Conservation (phyloP, 2,113 vertebrate species). For the Sterrhoptilus dennistouni region DNA sequence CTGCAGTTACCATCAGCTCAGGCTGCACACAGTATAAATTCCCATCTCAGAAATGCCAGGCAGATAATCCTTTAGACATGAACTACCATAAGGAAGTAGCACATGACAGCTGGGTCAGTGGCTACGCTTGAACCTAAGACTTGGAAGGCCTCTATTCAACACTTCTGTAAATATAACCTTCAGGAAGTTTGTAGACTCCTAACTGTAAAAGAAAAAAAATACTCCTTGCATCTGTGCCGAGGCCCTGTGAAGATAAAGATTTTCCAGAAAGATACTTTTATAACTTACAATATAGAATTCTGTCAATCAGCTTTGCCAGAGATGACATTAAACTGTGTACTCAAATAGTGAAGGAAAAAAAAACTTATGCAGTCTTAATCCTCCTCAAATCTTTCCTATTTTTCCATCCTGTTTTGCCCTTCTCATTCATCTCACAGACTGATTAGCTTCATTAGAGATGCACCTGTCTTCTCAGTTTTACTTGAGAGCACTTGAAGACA, state of each 20-base stretch:
- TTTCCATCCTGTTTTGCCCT: background rate
- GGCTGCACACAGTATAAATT: background rate
- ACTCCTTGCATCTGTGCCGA: background rate
- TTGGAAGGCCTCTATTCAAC: background rate
- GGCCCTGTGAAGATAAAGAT: background rate
- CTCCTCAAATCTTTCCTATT: background rate
- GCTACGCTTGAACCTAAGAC: background rate
- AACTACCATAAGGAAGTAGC: background rate
- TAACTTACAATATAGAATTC: conserved; percentile 3
- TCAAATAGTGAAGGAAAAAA: background rate
- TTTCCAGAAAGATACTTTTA: background rate
- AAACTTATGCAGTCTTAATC: background rate
- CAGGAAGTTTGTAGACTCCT: background rate
- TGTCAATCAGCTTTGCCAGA: background rate
- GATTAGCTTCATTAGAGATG: background rate
- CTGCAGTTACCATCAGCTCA: background rate
- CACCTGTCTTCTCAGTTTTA: background rate
- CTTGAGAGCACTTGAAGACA: background rate
- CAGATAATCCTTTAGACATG: background rate
- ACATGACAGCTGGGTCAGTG: background rate
- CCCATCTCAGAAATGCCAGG: background rate
- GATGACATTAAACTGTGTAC: background rate
- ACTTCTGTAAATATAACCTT: background rate
- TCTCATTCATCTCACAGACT: background rate
- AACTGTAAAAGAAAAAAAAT: background rate